phyloP scores from a whole-genome alignment of 2,888 invertebrate species.

The Loripinus fragilis region DNA sequence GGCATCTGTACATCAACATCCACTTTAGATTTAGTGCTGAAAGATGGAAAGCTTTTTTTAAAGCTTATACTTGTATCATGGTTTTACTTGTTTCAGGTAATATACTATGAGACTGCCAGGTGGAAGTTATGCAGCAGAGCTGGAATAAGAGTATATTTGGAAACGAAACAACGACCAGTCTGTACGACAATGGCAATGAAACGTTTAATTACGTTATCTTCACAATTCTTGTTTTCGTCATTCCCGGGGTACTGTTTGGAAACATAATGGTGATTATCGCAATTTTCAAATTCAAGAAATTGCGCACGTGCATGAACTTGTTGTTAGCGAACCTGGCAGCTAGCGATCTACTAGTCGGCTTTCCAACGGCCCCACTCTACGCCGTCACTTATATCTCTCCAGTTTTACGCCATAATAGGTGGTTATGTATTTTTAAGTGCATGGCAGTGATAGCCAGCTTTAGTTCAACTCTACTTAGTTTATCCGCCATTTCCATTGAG shows the following conservation, averaged over 20 bases:
- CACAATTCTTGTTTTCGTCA: neutral
- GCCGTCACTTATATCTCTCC: conserved; percentile 46
- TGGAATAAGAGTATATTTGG: too few species aligned
- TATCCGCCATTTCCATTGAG: conserved; percentile 61
- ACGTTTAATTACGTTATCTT: too few species aligned
- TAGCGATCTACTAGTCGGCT: conserved; percentile 59
- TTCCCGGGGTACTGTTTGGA: conserved; percentile 49
- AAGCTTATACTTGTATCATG: too few species aligned
- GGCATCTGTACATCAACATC: too few species aligned
- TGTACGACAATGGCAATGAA: too few species aligned
- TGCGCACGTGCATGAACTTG: conserved; percentile 60
- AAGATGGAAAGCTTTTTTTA: too few species aligned
- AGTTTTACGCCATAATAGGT: conserved; percentile 28
- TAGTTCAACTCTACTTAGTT: conserved; percentile 59
- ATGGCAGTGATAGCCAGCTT: conserved; percentile 50
- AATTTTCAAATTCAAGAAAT: conserved; percentile 45
- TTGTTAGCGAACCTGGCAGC: conserved; percentile 59
- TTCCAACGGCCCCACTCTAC: conserved; percentile 58
- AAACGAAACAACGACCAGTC: too few species aligned
- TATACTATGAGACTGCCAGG: too few species aligned
- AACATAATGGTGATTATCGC: conserved; percentile 60
- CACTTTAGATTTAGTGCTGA: too few species aligned
- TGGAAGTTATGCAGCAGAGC: too few species aligned
- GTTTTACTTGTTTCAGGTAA: too few species aligned
- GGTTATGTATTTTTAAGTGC: conserved; percentile 59